A percentile compares a stretch with the other conserved stretches of the same genome.
phyloP scores from a whole-genome alignment of 2,113 vertebrate genomes.

The Diphyllodes magnificus region DNA sequence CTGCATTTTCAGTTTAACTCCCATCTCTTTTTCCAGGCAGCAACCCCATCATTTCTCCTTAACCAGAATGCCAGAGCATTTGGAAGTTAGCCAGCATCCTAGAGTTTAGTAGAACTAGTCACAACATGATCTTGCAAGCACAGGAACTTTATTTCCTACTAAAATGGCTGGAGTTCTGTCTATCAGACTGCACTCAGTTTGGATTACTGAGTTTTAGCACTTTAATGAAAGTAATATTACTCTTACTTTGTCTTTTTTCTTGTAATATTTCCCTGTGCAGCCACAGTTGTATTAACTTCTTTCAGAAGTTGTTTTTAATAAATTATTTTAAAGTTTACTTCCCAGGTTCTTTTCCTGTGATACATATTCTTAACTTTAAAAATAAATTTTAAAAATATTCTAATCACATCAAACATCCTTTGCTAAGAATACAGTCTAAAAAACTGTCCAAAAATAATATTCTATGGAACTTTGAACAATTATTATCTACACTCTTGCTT shows the following conservation, averaged over 20 bases:
- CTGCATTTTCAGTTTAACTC: neutral
- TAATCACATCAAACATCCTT: neutral
- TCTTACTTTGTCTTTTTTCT: neutral
- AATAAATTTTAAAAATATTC: neutral
- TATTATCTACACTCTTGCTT: neutral
- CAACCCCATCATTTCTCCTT: neutral
- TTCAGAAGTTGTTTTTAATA: neutral
- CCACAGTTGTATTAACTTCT: neutral
- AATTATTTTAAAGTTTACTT: neutral
- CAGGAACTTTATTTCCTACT: neutral
- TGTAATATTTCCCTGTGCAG: neutral
- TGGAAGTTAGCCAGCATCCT: neutral
- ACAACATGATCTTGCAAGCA: neutral
- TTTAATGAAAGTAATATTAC: neutral
- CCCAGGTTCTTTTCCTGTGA: neutral
- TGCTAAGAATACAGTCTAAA: neutral
- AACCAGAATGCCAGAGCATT: neutral
- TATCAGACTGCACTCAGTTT: neutral
- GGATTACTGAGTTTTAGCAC: neutral
- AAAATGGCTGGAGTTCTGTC: neutral
- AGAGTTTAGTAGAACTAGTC: neutral
- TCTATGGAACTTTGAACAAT: neutral
- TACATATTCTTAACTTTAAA: neutral
- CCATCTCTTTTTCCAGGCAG: neutral
- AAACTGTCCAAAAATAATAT: neutral